Conservation (phyloP, 2,797 vertebrate genomes). For the Notamacropus eugenii region DNA sequence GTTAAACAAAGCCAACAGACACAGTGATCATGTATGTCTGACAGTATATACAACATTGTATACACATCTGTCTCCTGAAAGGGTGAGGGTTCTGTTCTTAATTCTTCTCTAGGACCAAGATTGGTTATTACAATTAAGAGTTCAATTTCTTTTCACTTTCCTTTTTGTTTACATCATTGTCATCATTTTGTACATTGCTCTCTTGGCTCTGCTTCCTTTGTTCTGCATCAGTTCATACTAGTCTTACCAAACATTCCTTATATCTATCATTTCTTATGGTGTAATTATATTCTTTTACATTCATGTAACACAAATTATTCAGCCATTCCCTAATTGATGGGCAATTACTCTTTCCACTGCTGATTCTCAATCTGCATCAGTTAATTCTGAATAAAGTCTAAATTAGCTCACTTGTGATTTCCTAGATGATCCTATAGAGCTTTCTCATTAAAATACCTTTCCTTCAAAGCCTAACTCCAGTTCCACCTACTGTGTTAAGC, state of each 20-base stretch:
- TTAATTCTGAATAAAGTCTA: background rate
- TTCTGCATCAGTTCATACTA: background rate
- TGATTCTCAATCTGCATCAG: background rate
- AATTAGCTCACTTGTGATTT: background rate
- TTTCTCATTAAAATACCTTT: background rate
- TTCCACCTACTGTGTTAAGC: background rate
- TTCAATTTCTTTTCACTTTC: background rate
- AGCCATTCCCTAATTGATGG: background rate
- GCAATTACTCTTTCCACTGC: background rate
- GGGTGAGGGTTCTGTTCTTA: background rate
- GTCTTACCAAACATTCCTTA: background rate
- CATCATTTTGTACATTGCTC: background rate
- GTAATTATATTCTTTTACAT: background rate
- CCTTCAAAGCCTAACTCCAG: background rate
- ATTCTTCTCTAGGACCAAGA: background rate
- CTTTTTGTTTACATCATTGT: background rate
- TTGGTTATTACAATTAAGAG: background rate
- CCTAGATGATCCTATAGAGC: background rate
- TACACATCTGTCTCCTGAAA: background rate
- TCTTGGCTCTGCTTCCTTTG: background rate
- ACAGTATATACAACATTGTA: background rate
- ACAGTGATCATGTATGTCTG: background rate
- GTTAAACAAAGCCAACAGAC: background rate
- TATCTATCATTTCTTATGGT: background rate
- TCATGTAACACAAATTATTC: background rate